Evolutionary conservation across 2,113 vertebrate species (phyloP), one percentile per base, ranked within the genome.

Genomic region (Anguilla rostrata): DNA sequence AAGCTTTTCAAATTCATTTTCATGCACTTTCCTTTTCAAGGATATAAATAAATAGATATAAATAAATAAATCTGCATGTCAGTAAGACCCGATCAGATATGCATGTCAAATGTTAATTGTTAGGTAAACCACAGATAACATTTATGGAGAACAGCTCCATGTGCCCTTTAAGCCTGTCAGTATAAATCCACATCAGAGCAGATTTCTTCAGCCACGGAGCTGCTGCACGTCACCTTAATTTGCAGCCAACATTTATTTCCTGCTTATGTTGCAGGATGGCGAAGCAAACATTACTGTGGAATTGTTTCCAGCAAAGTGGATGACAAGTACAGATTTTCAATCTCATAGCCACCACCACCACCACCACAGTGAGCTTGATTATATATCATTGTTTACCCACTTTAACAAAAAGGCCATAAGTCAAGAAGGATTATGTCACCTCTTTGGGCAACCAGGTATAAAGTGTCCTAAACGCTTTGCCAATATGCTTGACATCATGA

Each of bases 401-500:
- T 83, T 83, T 39, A 60, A 15, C 2, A 12, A 83, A 63, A 83
- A 26, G 1, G 53, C 29, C 34, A 40, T 29, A 53, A 5, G 4
- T n/a, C 49, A 5, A 16, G 34, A 39, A 60, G 49, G 34, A 60
- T 83, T 60, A 34, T 60, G 82, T 60, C 56, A 60, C 34, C 49
- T 16, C 29, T 29, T 34, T 60, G 39, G 49, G 20, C 82, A 60
- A 7, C 34, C 53, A 39, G 41, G 46, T 66, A 46, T 60, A 53
- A 39, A 83, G 53, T 83, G 29, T 63, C 49, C 34, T 57, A 63
- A 83, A 39, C 63, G 56, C 56, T 83, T 60, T 83, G 53, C 39
- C 82, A 83, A 83, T 83, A 57, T 57, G 18, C 11, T 86, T 66
- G 16, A 29, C 81, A 39, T 83, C 82, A 56, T 80, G 63, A 86